phyloP scores from a whole-genome alignment of 2,888 invertebrate species.

The Drosophila austrosaltans region DNA sequence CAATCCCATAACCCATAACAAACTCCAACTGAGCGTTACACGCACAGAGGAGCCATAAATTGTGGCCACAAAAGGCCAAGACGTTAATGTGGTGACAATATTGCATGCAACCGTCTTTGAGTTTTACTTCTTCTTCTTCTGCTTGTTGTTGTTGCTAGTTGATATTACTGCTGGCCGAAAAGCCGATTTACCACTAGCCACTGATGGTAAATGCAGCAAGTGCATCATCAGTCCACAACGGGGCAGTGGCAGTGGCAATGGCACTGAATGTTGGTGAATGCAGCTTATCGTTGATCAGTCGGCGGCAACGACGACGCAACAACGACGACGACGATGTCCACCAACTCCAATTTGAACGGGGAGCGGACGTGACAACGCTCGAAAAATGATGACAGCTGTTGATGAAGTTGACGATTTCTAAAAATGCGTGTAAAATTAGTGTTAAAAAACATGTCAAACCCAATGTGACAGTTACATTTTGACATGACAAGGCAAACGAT shows the following conservation, averaged over 20 bases:
- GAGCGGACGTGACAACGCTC: conserved; percentile 63
- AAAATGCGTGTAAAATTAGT: conserved; percentile 80
- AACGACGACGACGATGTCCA: conserved; percentile 15
- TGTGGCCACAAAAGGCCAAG: conserved; percentile 76
- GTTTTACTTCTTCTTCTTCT: neutral
- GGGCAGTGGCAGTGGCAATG: conserved; percentile 28
- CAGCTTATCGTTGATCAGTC: conserved; percentile 71
- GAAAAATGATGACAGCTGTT: conserved; percentile 74
- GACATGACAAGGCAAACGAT: conserved; percentile 60
- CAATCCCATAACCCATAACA: conserved; percentile 14
- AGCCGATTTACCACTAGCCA: conserved; percentile 54
- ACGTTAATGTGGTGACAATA: conserved; percentile 79
- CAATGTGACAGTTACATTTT: conserved; percentile 77
- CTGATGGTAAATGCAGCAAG: conserved; percentile 41
- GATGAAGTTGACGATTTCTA: conserved; percentile 80
- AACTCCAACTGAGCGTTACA: conserved; percentile 36
- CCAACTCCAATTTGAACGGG: conserved; percentile 26
- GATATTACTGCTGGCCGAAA: conserved; percentile 45
- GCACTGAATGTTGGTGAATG: conserved; percentile 50
- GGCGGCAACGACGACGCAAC: conserved; percentile 14
- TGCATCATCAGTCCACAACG: conserved; percentile 38
- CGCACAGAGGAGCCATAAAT: conserved; percentile 64
- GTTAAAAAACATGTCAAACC: conserved; percentile 79
- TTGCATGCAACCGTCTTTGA: conserved; percentile 71
- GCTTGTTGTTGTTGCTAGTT: conserved; percentile 23